Base-by-base conservation (phyloP, 1,140 invertebrate species). In the Harpegnathos saltator region DNA sequence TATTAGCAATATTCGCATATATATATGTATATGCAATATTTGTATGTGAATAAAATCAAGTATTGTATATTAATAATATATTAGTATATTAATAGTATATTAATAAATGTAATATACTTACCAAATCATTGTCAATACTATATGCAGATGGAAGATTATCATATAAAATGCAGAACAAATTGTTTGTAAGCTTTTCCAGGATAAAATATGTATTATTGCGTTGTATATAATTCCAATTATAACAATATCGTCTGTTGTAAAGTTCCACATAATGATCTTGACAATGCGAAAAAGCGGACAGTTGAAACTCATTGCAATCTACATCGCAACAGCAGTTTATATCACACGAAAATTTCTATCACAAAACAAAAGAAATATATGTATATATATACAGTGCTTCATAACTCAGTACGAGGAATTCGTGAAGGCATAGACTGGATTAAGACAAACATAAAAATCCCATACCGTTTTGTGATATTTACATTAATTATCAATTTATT, bases 381-480 rank as follows among this genome's bases (percentile, higher is more conserved):
- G 9, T 44, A 44, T 90, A 96, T 94, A 96, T 97, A 98, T 98
- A 98, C 56, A 96, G n/a, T n/a, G n/a, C n/a, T n/a, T n/a, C n/a
- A n/a, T n/a, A n/a, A n/a, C n/a, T n/a, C n/a, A n/a, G n/a, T n/a
- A n/a, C n/a, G n/a, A n/a, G n/a, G n/a, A n/a, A n/a, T n/a, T n/a
- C n/a, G n/a, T n/a, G n/a, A n/a, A n/a, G n/a, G n/a, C n/a, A n/a
- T n/a, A n/a, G n/a, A n/a, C n/a, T n/a, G n/a, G n/a, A n/a, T n/a
- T n/a, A n/a, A n/a, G n/a, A n/a, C n/a, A n/a, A n/a, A n/a, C n/a
- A n/a, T n/a, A n/a, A n/a, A n/a, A n/a, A n/a, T n/a, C n/a, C n/a
- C n/a, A n/a, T n/a, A n/a, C n/a, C n/a, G n/a, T n/a, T n/a, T n/a
- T n/a, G n/a, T n/a, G n/a, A n/a, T n/a, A n/a, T n/a, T n/a, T n/a